Evolutionary conservation across 2,797 vertebrate genomes (phyloP).

Genomic region (Dendrocincla tyrannina): DNA sequence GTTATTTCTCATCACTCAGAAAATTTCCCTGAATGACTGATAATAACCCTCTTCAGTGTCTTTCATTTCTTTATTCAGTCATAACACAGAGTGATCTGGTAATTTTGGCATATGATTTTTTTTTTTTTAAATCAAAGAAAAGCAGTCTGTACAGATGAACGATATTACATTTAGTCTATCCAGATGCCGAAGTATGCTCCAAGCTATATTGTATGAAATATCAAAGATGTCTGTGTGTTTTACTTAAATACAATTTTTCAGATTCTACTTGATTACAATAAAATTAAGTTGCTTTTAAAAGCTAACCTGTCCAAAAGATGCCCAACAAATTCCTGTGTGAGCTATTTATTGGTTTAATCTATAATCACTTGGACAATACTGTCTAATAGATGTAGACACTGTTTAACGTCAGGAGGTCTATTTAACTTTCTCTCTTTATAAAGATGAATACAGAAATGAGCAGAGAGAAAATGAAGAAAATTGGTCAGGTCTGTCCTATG

Average conservation of each 20-base stretch:
- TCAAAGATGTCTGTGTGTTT: not conserved
- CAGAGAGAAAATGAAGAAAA: not conserved
- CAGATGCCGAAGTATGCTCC: not conserved
- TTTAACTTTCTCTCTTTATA: not conserved
- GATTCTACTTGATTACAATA: not conserved
- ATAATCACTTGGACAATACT: not conserved
- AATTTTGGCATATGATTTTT: not conserved
- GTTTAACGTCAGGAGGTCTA: not conserved
- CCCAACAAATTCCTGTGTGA: not conserved
- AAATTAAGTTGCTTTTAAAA: not conserved
- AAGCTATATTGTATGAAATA: not conserved
- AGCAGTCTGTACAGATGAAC: not conserved
- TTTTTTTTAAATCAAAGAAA: not conserved
- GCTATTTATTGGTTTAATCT: not conserved
- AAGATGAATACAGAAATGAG: constrained; percentile 13
- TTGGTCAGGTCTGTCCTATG: not conserved
- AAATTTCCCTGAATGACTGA: not conserved
- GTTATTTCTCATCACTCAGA: not conserved
- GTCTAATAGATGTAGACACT: not conserved
- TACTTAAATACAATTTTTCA: not conserved
- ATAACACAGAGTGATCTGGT: not conserved
- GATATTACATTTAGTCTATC: not conserved
- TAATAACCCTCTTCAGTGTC: not conserved
- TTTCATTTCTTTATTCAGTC: not conserved
- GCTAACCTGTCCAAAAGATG: not conserved